Percentiles rank a stretch among this genome's conserved stretches.
Evolutionary conservation across 2,113 vertebrate species (phyloP).

Genomic region (Triplophysa rosa): DNA sequence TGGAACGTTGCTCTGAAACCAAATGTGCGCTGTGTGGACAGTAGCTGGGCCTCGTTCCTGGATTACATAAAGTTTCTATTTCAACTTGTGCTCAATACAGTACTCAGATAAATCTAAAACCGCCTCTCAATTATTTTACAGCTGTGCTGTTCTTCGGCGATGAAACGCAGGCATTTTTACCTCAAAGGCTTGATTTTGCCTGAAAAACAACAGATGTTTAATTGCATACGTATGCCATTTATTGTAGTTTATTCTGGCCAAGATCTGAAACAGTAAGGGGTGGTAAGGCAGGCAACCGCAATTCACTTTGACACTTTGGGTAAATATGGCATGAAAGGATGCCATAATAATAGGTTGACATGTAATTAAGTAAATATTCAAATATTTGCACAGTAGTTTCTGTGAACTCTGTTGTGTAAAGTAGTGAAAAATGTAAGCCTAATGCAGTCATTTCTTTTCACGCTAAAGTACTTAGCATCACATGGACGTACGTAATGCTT

Average conservation of each 20-base stretch:
- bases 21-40: constrained; percentile 16
- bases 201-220: not conserved
- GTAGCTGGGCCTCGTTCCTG: constrained; percentile 48
- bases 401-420: not conserved
- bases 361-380: not conserved
- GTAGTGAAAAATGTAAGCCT: not conserved
- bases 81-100: not conserved
- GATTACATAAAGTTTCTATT: constrained; percentile 15
- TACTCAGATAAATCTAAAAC: constrained; percentile 6
- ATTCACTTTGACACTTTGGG: not conserved
- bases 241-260: not conserved
- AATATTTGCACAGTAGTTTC: not conserved
- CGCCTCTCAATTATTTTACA: not conserved
- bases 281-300: not conserved
- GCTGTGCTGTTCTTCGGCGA: not conserved
- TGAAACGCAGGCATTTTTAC: not conserved
- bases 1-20: constrained; percentile 37
- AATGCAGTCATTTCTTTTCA: constrained; percentile 8
- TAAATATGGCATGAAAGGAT: not conserved
- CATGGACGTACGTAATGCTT: not conserved
- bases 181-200: not conserved
- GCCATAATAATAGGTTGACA: not conserved
- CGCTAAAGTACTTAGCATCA: not conserved
- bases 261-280: not conserved
- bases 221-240: not conserved